Base-by-base conservation (phyloP, 2,888 invertebrate species). In the Heliconius charithonia region DNA sequence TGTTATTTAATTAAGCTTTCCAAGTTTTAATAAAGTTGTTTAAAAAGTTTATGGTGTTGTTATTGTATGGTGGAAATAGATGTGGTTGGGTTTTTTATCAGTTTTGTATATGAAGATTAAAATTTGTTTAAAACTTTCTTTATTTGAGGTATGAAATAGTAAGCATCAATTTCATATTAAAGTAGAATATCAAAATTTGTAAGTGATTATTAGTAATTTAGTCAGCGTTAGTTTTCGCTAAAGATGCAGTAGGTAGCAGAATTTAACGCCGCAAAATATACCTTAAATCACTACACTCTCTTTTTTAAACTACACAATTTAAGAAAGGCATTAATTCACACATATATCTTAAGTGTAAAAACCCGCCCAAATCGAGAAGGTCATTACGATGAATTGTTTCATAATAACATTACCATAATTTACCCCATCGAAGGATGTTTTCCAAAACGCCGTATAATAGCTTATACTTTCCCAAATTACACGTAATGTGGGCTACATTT, bases 401-500 rank as follows among this genome's bases (percentile, higher is more conserved):
- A 75, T 63, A 80, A 76, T 63, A 71, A 79, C 79, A 82, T 82
- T 81, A 83, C 80, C 81, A 83, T 83, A 84, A 83, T 82, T 81
- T 82, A 80, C 81, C 81, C 79, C 80, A 78, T 82, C 79, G 80
- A 82, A 83, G 85, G 83, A 80, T 82, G 80, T 81, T 82, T 83
- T 81, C 82, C 78, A 83, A 85, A 85, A 83, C 82, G 83, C 81
- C 79, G 81, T 83, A 84, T 85, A 85, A 86, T 84, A 83, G 85
- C 85, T 82, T 84, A 85, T 84, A 84, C 86, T 86, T 87, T 86
- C 86, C 85, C 86, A 89, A 91, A 91, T 90, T 89, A 89, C 87
- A 83, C 80, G 85, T 92, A 92, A 92, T 91, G 87, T 87, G 80
- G 81, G 86, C 89, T 85, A 89, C 86, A 83, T 86, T 59, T 85